Evolutionary conservation across 30 jellyfish, hydroid and myxozoan genomes (phyloP).

Genomic region (Mastigias papua): DNA sequence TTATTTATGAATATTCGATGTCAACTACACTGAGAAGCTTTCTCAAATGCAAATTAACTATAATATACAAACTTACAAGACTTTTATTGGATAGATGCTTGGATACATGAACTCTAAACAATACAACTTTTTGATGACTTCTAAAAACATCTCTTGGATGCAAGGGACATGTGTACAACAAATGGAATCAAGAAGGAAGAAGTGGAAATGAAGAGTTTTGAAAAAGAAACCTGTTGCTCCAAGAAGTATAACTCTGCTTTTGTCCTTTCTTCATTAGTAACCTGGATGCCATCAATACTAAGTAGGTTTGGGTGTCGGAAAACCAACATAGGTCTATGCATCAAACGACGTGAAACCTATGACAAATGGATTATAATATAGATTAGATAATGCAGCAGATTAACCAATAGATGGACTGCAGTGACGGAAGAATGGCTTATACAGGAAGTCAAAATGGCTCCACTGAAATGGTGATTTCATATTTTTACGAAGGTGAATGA

Average conservation of each 20-base stretch:
- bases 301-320: constrained; percentile 89
- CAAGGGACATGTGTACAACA: not conserved
- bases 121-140: no score
- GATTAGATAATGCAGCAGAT: not conserved
- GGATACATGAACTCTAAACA: no score
- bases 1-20: not conserved
- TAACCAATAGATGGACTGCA: not conserved
- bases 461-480: no score
- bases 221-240: constrained; percentile 83
- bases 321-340: constrained; percentile 92
- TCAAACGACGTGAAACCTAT: constrained; percentile 90
- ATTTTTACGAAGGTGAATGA: no score
- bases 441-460: no score
- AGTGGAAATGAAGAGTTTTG: not conserved
- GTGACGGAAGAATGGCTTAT: no score
- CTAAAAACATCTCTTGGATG: no score
- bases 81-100: no score
- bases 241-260: constrained; percentile 92
- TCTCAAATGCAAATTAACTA: no score
- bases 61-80: no score
- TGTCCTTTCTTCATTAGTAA: constrained; percentile 92
- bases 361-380: not conserved
- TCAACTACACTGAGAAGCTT: no score
- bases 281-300: constrained; percentile 94
- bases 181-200: not conserved